A percentile compares a stretch with the other conserved stretches of the same genome.
Conservation (phyloP, 2,797 vertebrate genomes). For the Platyrinchus mystaceus region DNA sequence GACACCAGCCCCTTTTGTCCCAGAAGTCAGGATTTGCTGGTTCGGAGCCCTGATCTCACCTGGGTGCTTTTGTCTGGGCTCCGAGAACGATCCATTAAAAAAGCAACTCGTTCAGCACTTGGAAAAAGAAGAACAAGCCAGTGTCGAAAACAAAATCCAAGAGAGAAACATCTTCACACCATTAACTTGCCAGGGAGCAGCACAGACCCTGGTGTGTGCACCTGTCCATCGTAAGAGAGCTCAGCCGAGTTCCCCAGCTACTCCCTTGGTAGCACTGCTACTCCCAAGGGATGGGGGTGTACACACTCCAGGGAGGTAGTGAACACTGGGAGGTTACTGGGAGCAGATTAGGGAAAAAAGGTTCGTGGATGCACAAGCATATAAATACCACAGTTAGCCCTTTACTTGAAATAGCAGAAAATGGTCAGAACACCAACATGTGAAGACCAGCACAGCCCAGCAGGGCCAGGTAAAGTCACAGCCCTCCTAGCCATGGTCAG, state of each 20-base stretch:
- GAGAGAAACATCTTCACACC: not conserved
- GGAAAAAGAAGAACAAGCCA: not conserved
- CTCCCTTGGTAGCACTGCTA: not conserved
- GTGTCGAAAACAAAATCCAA: not conserved
- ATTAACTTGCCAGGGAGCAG: not conserved
- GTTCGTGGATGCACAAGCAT: not conserved
- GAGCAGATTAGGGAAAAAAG: rapidly evolving
- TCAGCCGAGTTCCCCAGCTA: not conserved
- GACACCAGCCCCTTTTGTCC: not conserved
- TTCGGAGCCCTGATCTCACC: conserved; percentile 37
- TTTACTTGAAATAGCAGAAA: not conserved
- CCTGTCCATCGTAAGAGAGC: not conserved
- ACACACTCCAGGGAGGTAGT: not conserved
- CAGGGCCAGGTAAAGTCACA: not conserved
- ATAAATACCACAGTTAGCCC: not conserved
- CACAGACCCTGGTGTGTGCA: not conserved
- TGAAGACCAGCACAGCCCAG: not conserved
- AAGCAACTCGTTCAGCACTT: conserved; percentile 62
- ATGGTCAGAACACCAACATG: rapidly evolving
- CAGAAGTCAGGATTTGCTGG: not conserved
- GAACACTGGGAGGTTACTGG: rapidly evolving
- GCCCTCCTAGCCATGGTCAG: not conserved
- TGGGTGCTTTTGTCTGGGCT: conserved; percentile 43
- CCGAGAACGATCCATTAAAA: conserved; percentile 68
- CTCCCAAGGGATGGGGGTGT: not conserved